phyloP scores from a whole-genome alignment of 2,113 vertebrate species.

The Entelurus aequoreus region DNA sequence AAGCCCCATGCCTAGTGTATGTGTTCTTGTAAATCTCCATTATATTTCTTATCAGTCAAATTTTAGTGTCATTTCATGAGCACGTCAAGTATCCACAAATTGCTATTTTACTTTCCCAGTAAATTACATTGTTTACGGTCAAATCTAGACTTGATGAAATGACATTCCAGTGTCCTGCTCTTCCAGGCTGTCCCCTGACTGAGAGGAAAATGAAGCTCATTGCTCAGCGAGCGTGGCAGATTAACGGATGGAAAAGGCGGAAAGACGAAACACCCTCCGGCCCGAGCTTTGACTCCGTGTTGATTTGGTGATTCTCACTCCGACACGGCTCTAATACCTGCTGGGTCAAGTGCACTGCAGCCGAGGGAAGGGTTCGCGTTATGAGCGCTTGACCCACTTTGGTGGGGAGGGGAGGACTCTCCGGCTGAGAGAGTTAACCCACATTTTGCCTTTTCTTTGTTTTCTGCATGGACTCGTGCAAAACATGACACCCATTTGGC shows the following conservation, averaged over 20 bases:
- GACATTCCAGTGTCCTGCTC: constrained; percentile 36
- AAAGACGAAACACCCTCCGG: constrained; percentile 23
- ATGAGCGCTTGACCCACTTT: constrained; percentile 50
- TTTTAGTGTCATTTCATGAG: too few relatives aligned
- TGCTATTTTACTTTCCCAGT: too few relatives aligned
- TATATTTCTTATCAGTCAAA: too few relatives aligned
- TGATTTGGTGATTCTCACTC: constrained; percentile 5
- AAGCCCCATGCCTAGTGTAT: too few relatives aligned
- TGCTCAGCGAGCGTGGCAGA: constrained; percentile 18
- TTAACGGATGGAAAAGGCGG: constrained; percentile 34
- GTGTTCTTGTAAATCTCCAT: too few relatives aligned
- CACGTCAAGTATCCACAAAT: too few relatives aligned
- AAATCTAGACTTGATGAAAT: constrained; percentile 23
- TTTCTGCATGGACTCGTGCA: not conserved
- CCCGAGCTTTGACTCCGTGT: constrained; percentile 21
- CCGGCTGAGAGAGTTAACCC: not conserved
- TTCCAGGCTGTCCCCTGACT: constrained; percentile 28
- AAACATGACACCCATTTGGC: too few relatives aligned
- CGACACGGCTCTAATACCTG: constrained; percentile 21
- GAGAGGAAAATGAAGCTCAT: constrained; percentile 29
- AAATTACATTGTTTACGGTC: not conserved
- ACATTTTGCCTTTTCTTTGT: not conserved
- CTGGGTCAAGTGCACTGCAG: constrained; percentile 11
- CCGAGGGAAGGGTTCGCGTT: constrained; percentile 27
- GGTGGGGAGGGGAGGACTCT: constrained; percentile 16